Conservation (phyloP, 2,797 vertebrate genomes). For the Urosaurus nigricauda region DNA sequence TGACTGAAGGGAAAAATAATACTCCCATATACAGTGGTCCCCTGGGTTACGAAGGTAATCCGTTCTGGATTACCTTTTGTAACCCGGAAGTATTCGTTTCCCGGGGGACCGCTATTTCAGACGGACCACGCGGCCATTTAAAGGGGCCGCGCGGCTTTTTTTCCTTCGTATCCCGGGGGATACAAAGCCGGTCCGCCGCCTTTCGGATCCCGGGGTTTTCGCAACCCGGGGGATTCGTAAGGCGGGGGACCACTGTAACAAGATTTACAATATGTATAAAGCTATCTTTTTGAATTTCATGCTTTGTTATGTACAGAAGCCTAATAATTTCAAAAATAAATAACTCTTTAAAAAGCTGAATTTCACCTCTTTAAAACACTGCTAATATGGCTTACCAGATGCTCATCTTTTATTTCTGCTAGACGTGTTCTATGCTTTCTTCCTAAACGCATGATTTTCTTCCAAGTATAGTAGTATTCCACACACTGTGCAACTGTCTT, state of each 20-base stretch:
- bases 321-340: neutral
- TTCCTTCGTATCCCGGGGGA: no score
- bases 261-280: neutral
- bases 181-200: no score
- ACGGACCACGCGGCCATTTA: no score
- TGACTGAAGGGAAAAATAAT: neutral
- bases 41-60: no score
- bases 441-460: conserved; percentile 85
- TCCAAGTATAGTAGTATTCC: conserved; percentile 92
- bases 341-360: neutral
- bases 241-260: no score
- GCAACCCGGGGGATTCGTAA: no score
- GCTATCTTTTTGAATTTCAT: neutral
- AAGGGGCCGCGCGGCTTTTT: no score
- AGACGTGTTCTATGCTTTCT: conserved; percentile 82
- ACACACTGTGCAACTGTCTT: conserved; percentile 90
- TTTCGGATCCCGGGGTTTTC: no score
- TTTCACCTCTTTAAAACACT: neutral
- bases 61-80: no score
- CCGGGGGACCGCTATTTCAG: no score
- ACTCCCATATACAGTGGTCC: neutral
- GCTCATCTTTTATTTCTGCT: conserved; percentile 79
- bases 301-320: neutral
- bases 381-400: conserved; percentile 71
- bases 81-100: no score